These are phyloP conservation scores for Keiferia lycopersicella DNA, from an alignment of 2,888 invertebrate genomes.

Conservation along the genomic window DNA sequence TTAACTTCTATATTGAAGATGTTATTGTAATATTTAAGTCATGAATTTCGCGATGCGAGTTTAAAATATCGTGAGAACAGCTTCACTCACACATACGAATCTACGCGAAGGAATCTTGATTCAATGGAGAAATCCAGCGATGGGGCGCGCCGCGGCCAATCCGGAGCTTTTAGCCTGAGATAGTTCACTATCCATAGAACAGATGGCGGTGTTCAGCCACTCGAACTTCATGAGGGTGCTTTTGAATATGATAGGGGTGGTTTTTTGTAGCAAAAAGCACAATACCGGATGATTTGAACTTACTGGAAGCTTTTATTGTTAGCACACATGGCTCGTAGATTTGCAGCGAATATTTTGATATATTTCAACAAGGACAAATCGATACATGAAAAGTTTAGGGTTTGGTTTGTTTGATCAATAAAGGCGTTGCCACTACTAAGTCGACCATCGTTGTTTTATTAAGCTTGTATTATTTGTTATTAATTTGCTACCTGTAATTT, in stretches of 20 bases:
- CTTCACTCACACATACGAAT: slow-evolving; percentile 66
- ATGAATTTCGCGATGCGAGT: slow-evolving; percentile 43
- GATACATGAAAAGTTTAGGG: slow-evolving; percentile 5
- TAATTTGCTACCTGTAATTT: slow-evolving; percentile 3
- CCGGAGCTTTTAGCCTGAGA: slow-evolving; percentile 65
- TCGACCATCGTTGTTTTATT: slow-evolving; percentile 8
- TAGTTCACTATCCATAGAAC: slow-evolving; percentile 48
- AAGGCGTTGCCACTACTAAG: slow-evolving; percentile 26
- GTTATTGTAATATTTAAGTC: slow-evolving; percentile 49
- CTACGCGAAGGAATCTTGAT: slow-evolving; percentile 80
- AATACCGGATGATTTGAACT: slow-evolving; percentile 23
- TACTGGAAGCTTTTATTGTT: slow-evolving; percentile 21
- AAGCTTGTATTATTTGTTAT: slow-evolving; percentile 1
- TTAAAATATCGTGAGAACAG: slow-evolving; percentile 66
- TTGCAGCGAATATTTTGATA: slow-evolving; percentile 18
- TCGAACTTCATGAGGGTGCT: slow-evolving; percentile 43
- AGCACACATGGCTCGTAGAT: slow-evolving; percentile 22
- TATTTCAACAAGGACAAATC: slow-evolving; percentile 11
- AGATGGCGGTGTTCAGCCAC: slow-evolving; percentile 63
- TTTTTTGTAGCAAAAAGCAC: slow-evolving; percentile 21
- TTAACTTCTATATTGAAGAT: not conserved
- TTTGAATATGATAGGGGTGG: slow-evolving; percentile 34
- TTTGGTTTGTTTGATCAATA: slow-evolving; percentile 35
- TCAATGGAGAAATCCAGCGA: slow-evolving; percentile 80
- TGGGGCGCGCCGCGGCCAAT: slow-evolving; percentile 64